Conservation (phyloP, 2,113 vertebrate genomes). For the Lucifuga dentata region DNA sequence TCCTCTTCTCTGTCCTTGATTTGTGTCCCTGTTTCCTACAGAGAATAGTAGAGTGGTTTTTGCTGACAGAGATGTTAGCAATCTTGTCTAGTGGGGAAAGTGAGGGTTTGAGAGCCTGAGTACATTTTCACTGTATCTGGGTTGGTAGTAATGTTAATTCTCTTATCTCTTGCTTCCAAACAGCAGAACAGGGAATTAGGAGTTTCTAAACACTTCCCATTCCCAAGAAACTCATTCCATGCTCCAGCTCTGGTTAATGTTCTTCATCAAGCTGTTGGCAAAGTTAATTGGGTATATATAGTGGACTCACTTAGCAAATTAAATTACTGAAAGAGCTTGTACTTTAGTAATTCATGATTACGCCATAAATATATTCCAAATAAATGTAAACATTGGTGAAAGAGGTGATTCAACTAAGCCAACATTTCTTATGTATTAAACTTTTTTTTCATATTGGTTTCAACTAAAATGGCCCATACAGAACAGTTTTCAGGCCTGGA, state of each 20-base stretch:
- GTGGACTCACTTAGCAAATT: not conserved
- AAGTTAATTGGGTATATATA: constrained; percentile 21
- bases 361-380: not conserved
- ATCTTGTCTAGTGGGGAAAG: constrained; percentile 39
- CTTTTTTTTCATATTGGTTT: constrained; percentile 6
- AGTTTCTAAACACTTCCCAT: constrained; percentile 50
- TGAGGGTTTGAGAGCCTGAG: constrained; percentile 14
- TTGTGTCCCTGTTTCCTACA: constrained; percentile 29
- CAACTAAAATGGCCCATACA: not conserved
- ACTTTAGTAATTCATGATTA: not conserved
- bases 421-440: too few species aligned
- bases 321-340: not conserved
- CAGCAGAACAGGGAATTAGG: constrained; percentile 58
- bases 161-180: constrained; percentile 81
- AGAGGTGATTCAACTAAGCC: not conserved
- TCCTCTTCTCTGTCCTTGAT: constrained; percentile 54
- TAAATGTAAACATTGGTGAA: not conserved
- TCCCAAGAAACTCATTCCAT: constrained; percentile 37
- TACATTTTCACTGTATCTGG: constrained; percentile 47
- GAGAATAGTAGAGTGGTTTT: constrained; percentile 27
- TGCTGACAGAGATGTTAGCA: constrained; percentile 64
- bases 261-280: constrained; percentile 17
- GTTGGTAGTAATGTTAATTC: constrained; percentile 71
- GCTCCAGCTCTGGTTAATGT: constrained; percentile 40
- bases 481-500: not conserved